A percentile compares a stretch with the other conserved stretches of the same genome.
Evolutionary conservation across 2,888 invertebrate species (phyloP).

Genomic region (Scotopteryx bipunctaria): DNA sequence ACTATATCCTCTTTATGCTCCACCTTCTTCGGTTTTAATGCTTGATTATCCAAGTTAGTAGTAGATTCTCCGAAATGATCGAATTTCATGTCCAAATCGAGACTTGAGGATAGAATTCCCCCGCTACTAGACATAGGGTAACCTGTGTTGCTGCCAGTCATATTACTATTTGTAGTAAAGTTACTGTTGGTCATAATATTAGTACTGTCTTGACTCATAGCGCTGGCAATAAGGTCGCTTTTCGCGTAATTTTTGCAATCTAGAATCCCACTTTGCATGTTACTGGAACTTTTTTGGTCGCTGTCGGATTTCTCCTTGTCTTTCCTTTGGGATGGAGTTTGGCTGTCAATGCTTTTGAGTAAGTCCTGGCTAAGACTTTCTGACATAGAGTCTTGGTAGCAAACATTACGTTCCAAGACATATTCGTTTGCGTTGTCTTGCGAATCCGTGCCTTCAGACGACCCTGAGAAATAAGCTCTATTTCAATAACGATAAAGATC

Average conservation of each 20-base stretch:
- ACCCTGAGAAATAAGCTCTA: slow-evolving; percentile 49
- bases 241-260: slow-evolving; percentile 64
- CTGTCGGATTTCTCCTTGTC: slow-evolving; percentile 72
- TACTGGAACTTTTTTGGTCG: slow-evolving; percentile 68
- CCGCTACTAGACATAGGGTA: slow-evolving; percentile 76
- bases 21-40: slow-evolving; percentile 46
- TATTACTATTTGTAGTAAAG: slow-evolving; percentile 73
- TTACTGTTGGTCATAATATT: slow-evolving; percentile 72
- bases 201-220: slow-evolving; percentile 66
- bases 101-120: slow-evolving; percentile 65
- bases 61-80: slow-evolving; percentile 84
- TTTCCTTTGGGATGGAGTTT: slow-evolving; percentile 37
- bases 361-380: slow-evolving; percentile 75
- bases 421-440: slow-evolving; percentile 76
- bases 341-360: slow-evolving; percentile 70
- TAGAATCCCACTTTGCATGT: slow-evolving; percentile 65
- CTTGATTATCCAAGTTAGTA: slow-evolving; percentile 57
- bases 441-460: slow-evolving; percentile 71
- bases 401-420: slow-evolving; percentile 75
- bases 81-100: slow-evolving; percentile 84
- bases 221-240: slow-evolving; percentile 62
- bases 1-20: slow-evolving; percentile 48
- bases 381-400: slow-evolving; percentile 77
- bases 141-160: slow-evolving; percentile 72
- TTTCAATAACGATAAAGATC: background rate